Evolutionary conservation across 2,113 vertebrate species (phyloP), one percentile per base, ranked within the genome.

Genomic region (Caretta caretta): DNA sequence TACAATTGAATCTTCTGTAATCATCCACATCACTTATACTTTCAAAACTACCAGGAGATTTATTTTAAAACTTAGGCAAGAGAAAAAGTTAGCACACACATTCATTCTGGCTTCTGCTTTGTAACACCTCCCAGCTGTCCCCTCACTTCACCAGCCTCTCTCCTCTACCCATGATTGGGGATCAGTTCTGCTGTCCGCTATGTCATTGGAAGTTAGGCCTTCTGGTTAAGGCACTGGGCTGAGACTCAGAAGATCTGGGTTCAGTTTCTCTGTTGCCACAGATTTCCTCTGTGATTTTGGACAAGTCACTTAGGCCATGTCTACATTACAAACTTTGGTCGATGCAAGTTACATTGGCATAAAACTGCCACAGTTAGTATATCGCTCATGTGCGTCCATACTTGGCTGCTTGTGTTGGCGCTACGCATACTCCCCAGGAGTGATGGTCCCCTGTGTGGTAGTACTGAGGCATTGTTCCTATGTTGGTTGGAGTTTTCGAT

Each of bases 391-490:
- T 35, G 11, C 7, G 2, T 31, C 27, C 57, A 65, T 65, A 65
- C 59, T 14, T 17, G 59, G 31, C 59, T 65, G 27, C 11, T 12
- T 31, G 12, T 31, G 12, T 29, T 29, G 57, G 57, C 4, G 6
- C 57, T 54, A 22, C 8, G 53, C 20, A 16, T 54, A 54, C 53
- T 54, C 53, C 53, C 20, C 53, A 22, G 53, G 19, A 22, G 20
- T 22, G 53, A 54, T 9, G 53, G 97, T 92, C 97, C 97, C 93
- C 93, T 98, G 97, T 96, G 92, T 93, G 96, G 80, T 75, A 95
- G 97, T 94, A 75, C 29, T 27, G 76, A 84, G 84, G 86, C 88
- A 97, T 98, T 98, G 98, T 98, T 96, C 91, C 54, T 88, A 83
- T 94, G 84, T 82, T 57, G 83, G 83, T 89, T 76, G 94, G 91